A percentile compares a stretch with the other conserved stretches of the same genome.
Conservation (phyloP, 2,113 vertebrate genomes). For the Polypterus senegalus region DNA sequence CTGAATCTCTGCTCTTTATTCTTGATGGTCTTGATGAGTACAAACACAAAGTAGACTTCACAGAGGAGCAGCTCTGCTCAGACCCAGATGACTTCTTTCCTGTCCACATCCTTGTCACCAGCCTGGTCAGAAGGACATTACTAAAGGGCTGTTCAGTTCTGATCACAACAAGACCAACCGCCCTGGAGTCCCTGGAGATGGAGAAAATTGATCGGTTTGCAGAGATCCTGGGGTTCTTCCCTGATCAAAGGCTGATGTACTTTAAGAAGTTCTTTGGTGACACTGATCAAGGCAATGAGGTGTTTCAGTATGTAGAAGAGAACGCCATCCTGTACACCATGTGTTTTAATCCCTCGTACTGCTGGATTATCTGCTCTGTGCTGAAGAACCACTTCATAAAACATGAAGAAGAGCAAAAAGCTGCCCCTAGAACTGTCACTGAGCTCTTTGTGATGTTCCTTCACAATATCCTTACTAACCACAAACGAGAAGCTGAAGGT, state of each 20-base stretch:
- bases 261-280: conserved; percentile 7
- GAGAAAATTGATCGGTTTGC: conserved; percentile 10
- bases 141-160: conserved; percentile 17
- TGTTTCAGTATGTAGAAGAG: conserved; percentile 9
- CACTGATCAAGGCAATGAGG: conserved; percentile 1
- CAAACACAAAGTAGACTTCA: conserved; percentile 7
- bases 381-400: neutral
- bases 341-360: too few relatives aligned
- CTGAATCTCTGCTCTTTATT: conserved; percentile 19
- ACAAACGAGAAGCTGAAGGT: neutral
- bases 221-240: conserved; percentile 20
- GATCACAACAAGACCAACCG: conserved; percentile 18
- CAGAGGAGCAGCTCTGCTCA: neutral
- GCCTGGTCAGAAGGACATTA: conserved; percentile 14
- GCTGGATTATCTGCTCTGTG: conserved; percentile 8
- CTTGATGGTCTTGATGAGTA: conserved; percentile 25
- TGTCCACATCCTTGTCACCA: conserved; percentile 8
- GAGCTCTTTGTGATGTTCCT: conserved; percentile 20
- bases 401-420: neutral
- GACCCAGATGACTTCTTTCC: neutral
- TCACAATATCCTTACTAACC: conserved; percentile 12
- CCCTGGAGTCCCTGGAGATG: conserved; percentile 1
- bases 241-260: conserved; percentile 6
- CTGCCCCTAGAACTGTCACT: conserved; percentile 18
- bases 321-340: too few relatives aligned